A percentile compares a stretch with the other conserved stretches of the same genome.
phyloP scores from a whole-genome alignment of 2,888 invertebrate species.

The Archaeoteleia sp. region DNA sequence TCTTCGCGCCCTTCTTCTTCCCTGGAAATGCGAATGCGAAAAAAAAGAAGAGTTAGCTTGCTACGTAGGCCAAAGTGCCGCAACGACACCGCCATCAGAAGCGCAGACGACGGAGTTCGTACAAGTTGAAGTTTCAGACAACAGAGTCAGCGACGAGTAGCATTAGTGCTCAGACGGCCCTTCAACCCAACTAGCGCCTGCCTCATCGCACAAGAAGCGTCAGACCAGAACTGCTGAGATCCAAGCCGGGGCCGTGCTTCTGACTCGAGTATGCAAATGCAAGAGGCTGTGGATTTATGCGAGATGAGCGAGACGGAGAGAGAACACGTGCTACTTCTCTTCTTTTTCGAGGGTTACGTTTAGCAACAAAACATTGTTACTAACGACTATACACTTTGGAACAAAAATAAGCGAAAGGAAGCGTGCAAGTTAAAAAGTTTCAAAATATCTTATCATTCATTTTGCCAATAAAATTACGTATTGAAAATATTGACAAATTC shows the following conservation, averaged over 20 bases:
- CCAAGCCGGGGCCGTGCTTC: conserved; percentile 50
- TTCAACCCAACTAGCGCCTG: conserved; percentile 54
- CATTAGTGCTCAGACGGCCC: conserved; percentile 62
- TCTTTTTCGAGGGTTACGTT: conserved; percentile 6
- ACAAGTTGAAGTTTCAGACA: conserved; percentile 61
- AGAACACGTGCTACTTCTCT: conserved; percentile 6
- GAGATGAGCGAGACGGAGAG: conserved; percentile 21
- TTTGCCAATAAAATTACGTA: no score
- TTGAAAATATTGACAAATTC: no score
- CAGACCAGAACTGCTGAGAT: no score
- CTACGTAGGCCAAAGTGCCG: no score
- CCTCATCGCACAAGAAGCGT: conserved; percentile 52
- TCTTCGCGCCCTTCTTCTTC: neutral
- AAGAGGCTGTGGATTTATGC: conserved; percentile 12
- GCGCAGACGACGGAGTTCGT: conserved; percentile 31
- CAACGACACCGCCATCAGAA: conserved; percentile 8
- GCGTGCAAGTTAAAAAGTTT: no score
- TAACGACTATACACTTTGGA: neutral
- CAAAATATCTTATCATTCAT: no score
- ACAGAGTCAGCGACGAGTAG: conserved; percentile 63
- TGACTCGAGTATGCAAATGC: conserved; percentile 21
- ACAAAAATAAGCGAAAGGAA: neutral
- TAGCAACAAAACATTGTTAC: conserved; percentile 1
- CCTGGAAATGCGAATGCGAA: neutral
- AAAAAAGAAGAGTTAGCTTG: neutral